Evolutionary conservation across 2,797 vertebrate genomes (phyloP), one percentile per base, ranked within the genome.

Genomic region (Lepus oiostolus): DNA sequence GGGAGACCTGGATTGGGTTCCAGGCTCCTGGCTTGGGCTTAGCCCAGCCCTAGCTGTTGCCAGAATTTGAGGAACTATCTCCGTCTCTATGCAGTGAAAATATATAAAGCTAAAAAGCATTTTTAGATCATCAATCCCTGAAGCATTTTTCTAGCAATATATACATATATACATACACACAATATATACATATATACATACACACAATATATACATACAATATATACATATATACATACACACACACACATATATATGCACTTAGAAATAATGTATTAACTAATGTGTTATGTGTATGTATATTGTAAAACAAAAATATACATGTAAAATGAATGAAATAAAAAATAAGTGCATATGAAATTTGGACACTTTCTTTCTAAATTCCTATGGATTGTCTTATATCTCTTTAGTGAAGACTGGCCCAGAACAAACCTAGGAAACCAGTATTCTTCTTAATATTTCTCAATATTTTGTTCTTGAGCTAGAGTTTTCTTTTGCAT

Each of bases 401-500:
- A 85, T 9, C n/a, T 91, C n/a, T 85, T 77, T 3, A 2, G 38
- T 83, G n/a, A 81, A 71, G 17, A 76, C 0, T 84, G 26, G 32
- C 12, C n/a, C 7, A 60, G 47, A 68, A 75, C 22, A 65, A 82
- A 62, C 19, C 11, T 58, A 72, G 32, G 60, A 86, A 89, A 26
- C 47, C 2, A 71, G 30, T 75, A 76, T 42, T 87, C 19, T 82
- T 50, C 22, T 90, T 88, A 85, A 68, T 47, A 85, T 38, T 70
- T 22, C 21, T 93, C 14, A 81, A 54, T 17, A 71, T 42, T 81
- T 77, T 79, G 38, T 81, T 79, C 76, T 86, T 95, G 68, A 76
- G n/a, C 63, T 77, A 81, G 52, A 80, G 22, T 70, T 65, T 70
- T 83, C 81, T 93, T 93, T 70, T 93, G 19, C 50, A 83, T 35